phyloP scores from a whole-genome alignment of 2,888 invertebrate species.

The Eubasilissa splendida region DNA sequence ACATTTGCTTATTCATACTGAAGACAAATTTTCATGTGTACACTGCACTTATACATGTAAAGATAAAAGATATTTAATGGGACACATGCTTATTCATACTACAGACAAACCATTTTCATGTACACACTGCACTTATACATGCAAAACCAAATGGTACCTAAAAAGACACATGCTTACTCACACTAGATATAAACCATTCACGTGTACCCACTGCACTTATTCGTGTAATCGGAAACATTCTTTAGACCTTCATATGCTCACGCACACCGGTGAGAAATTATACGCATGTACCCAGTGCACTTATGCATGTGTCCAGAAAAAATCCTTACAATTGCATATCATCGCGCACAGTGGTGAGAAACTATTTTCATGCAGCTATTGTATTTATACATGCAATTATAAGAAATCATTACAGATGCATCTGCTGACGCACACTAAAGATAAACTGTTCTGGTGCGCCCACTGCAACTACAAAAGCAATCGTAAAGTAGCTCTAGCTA shows the following conservation, averaged over 20 bases:
- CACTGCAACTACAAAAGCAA: background rate
- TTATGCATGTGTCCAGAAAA: background rate
- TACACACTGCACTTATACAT: too few relatives aligned
- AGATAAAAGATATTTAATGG: too few relatives aligned
- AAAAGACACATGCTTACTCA: constrained; percentile 14
- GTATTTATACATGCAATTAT: background rate
- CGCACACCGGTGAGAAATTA: background rate
- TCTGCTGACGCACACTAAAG: background rate
- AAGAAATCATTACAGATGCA: background rate
- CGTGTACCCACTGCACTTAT: constrained; percentile 15
- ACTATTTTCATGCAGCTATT: constrained; percentile 7
- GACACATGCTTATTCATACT: background rate
- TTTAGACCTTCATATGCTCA: constrained; percentile 10
- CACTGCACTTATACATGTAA: too few relatives aligned
- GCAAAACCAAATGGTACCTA: constrained; percentile 1
- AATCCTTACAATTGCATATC: constrained; percentile 4
- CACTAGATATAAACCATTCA: constrained; percentile 15
- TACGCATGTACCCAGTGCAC: constrained; percentile 5
- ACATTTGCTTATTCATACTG: too few relatives aligned
- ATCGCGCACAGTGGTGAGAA: constrained; percentile 13
- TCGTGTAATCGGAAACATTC: background rate
- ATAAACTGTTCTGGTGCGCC: background rate
- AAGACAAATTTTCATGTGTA: too few relatives aligned
- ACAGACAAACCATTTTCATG: constrained; percentile 16
- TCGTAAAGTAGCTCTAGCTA: background rate